A percentile compares a stretch with the other conserved stretches of the same genome.
phyloP scores from a whole-genome alignment of 2,797 vertebrate species.

The Xerus rutilus region DNA sequence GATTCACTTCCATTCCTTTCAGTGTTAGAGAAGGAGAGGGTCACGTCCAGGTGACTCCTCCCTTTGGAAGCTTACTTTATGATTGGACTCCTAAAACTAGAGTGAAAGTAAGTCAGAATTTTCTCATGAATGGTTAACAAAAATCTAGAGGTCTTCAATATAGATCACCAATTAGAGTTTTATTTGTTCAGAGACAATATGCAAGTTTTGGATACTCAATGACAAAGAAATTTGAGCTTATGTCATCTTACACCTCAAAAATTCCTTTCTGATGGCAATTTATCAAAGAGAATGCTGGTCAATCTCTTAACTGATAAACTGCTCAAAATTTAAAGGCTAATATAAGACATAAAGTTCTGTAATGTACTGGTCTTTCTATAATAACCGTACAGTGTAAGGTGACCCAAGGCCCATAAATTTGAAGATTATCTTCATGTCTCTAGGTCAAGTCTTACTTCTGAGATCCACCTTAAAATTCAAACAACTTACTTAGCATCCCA shows the following conservation, averaged over 20 bases:
- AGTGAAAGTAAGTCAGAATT: background rate
- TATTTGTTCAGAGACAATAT: background rate
- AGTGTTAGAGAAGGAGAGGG: background rate
- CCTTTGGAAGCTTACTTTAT: background rate
- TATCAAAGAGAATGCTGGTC: background rate
- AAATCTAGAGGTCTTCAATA: background rate
- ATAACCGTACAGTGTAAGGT: background rate
- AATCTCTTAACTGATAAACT: background rate
- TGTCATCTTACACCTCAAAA: background rate
- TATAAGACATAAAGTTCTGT: background rate
- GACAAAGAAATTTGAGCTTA: background rate
- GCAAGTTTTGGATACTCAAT: background rate
- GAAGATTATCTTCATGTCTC: background rate
- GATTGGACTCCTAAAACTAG: background rate
- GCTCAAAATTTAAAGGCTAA: slow-evolving; percentile 11
- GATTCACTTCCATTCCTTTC: background rate
- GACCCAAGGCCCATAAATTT: background rate
- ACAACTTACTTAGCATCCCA: background rate
- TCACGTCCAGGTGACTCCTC: background rate
- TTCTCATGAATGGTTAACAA: background rate
- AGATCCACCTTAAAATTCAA: background rate
- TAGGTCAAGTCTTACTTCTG: background rate
- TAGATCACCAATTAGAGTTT: background rate
- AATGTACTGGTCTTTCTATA: background rate
- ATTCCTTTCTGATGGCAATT: background rate